These are phyloP conservation scores for Heliconius nattereri DNA, from an alignment of 1,140 invertebrate species.

Conservation along the genomic window DNA sequence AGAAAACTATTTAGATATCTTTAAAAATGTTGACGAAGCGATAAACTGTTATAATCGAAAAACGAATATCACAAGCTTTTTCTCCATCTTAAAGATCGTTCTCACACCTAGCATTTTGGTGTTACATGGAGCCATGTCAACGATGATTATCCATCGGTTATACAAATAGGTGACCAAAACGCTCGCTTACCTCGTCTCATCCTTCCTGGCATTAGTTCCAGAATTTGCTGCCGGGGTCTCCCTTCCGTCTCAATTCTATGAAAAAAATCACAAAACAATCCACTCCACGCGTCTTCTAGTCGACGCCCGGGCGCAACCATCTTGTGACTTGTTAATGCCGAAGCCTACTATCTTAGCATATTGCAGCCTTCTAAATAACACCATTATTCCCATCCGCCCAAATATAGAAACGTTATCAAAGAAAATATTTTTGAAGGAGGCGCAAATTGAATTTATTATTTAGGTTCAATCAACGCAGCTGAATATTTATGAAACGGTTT, in stretches of 20 bases:
- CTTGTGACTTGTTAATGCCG: conserved; percentile 78
- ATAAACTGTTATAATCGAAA: no score
- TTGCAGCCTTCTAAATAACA: conserved; percentile 77
- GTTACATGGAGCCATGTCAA: no score
- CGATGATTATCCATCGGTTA: no score
- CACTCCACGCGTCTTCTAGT: conserved; percentile 47
- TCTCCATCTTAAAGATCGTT: no score
- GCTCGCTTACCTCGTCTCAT: no score
- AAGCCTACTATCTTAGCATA: conserved; percentile 80
- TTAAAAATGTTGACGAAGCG: no score
- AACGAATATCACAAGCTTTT: no score
- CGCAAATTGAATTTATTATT: conserved; percentile 79
- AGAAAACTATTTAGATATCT: no score
- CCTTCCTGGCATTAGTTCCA: no score
- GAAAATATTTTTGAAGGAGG: conserved; percentile 75
- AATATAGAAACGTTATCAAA: conserved; percentile 74
- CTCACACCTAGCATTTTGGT: no score
- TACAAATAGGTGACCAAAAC: no score
- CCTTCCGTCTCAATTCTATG: neutral
- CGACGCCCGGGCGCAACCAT: conserved; percentile 62
- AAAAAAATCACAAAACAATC: neutral
- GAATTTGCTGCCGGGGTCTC: no score
- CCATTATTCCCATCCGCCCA: conserved; percentile 72
- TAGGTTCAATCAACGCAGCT: conserved; percentile 63
- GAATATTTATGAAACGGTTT: conserved; percentile 63